Base-by-base conservation (phyloP, 2,113 vertebrate genomes). In the Otolemur garnettii region DNA sequence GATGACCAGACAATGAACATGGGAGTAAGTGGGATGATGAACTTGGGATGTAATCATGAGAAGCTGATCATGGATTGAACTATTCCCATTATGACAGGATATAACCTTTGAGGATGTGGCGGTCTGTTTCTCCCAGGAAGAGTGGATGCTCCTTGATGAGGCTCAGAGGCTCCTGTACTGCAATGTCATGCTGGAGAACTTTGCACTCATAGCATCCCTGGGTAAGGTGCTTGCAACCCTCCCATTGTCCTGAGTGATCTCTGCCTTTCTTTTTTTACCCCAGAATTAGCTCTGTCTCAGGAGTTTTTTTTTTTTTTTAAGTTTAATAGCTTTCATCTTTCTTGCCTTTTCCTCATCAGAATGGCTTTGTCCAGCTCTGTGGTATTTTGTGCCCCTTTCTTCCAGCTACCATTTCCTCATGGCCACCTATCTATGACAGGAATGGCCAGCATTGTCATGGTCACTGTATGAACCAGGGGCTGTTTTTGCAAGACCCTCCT, bases 61-160 rank as follows among this genome's bases (percentile, higher is more conserved):
- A 79, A 50, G 26, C 38, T 79, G 55, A 80, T 59, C 26, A 30
- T 38, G 21, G 35, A 57, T 35, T 72, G 35, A 71, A 84, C 28
- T 91, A 38, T 96, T 72, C 59, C 33, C 21, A 4, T 53, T 74
- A n/a, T 57, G 57, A 74, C 91, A 96, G 93, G 82, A 5, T 53
- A 28, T 93, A 62, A 88, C 89, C 57, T 95, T 95, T 53, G 78
- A 83, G 87, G 96, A 96, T 2, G 87, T 95, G 91, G 78, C 91
- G 26, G 17, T 96, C 77, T 38, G n/a, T 72, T 96, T 95, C 94
- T 95, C 94, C 45, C 87, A 53, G 71, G 94, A 96, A 69, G 94
- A 96, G 26, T 96, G 91, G 94, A 22, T 18, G 26, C 69, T 96
- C 45, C 96, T 96, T 33, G 83, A 91, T 53, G 84, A 93, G 62